Base-by-base conservation (phyloP, 1,140 invertebrate species). In the Aethina tumida region DNA sequence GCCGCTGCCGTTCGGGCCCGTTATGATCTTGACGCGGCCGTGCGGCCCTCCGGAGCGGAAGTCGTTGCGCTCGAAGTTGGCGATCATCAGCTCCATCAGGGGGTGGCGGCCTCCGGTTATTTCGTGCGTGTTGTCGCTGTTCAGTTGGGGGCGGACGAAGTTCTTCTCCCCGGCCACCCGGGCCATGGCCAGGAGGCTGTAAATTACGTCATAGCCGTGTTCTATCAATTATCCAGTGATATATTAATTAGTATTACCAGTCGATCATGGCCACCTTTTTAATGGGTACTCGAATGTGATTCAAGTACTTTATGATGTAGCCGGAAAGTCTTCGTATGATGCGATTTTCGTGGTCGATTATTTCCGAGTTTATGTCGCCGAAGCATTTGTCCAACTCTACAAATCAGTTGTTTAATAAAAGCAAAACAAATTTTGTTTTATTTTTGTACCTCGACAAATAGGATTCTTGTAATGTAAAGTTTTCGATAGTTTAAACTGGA, bases 1-100 rank as follows among this genome's bases (percentile, higher is more conserved):
- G 1, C 92, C 92, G 57, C 85, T 87, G 5, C 85, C 76, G 64
- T 96, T 96, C 1, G 90, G 85, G 1, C 90, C 87, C 2, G 85
- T 90, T 8, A 96, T 54, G 17, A 95, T 69, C 56, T 85, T 86
- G 2, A 92, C 70, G 36, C 73, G 70, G 7, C 71, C 70, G 6
- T 63, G 49, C 5, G 64, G 54, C 1, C 56, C 52, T 8, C 70
- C 71, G 26, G 78, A 79, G 26, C 60, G 47, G 2, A 73, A 72
- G 51, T 81, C 72, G 60, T 92, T 93, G 0, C 82, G 67, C 2
- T 91, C 77, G 59, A 80, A 88, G 35, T 69, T 70, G 28, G 69
- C 64, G 14, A 72, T 67, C 21, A 68, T 70, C 12, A 79, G 49
- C 53, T 89, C 79, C 43, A 82, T 72, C 5, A 95, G 59, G 1